Evolutionary conservation across 2,888 invertebrate species (phyloP), one percentile per base, ranked within the genome.

Genomic region (Habroteleia sp.): DNA sequence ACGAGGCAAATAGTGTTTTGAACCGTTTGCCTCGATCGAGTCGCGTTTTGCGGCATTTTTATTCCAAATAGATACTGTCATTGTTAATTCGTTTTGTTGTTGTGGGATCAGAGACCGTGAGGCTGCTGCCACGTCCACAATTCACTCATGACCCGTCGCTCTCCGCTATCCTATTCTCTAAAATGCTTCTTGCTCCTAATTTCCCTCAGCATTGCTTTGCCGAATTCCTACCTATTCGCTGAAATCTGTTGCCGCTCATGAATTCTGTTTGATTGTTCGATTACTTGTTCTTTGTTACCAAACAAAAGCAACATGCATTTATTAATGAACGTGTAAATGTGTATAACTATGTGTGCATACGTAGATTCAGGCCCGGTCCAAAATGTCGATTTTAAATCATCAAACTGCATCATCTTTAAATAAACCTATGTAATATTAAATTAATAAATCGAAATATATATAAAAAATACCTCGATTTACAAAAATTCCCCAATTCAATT

Each of bases 71-170:
- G 6, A 48, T 63, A 41, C 31, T 39, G 62, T 63, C 48, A 48
- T 63, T 63, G 35, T 29, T 50, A 41, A 41, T 39, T 8, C 29
- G 10, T 11, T 33, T 7, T 41, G 63, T 58, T 42, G 35, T 52
- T 27, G 56, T 29, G 44, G 25, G 14, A 52, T 35, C 41, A 29
- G 25, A 52, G 27, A 33, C 42, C 8, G 6, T 3, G 5, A 16
- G 82, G 79, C 86, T 86, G 85, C 84, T 86, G 73, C 85, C 85
- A 86, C 86, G 86, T 80, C 84, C 84, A 79, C 78, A 81, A 80
- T 80, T 76, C 78, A 79, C 83, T 65, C 50, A 48, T 41, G 35
- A 46, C 63, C 72, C 54, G 42, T 37, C 63, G 25, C 23, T 54
- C 35, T 35, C 33, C 20, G 20, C 31, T 44, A 58, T 35, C 23